Evolutionary conservation across 2,888 invertebrate species (phyloP).

Genomic region (Caenorhabditis sulstoni): DNA sequence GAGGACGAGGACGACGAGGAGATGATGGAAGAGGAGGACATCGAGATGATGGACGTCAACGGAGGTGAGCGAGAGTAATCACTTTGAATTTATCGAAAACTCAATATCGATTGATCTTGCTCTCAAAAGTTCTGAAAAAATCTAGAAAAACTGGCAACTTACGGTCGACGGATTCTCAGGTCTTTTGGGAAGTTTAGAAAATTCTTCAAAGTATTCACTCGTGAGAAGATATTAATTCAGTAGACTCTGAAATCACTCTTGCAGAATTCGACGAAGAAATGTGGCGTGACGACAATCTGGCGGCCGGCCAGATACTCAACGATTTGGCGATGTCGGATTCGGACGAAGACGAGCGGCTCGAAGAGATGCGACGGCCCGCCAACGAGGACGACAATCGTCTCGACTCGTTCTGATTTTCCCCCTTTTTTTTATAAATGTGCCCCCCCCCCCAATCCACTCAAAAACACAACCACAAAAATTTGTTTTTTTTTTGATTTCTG

Average conservation of each 20-base stretch:
- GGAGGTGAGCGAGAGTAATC: constrained; percentile 15
- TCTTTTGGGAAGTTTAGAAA: too few species aligned
- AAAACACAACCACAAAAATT: not conserved
- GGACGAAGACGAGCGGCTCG: constrained; percentile 73
- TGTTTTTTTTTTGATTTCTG: constrained; percentile 1
- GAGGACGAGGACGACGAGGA: constrained; percentile 37
- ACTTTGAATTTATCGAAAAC: too few species aligned
- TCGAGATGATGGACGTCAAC: constrained; percentile 16
- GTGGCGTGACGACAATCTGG: constrained; percentile 36
- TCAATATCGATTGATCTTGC: too few species aligned
- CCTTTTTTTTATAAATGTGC: constrained; percentile 19
- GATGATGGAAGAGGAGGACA: constrained; percentile 26
- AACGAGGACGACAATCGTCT: constrained; percentile 52
- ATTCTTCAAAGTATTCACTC: too few species aligned
- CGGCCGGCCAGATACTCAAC: constrained; percentile 72
- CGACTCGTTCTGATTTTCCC: constrained; percentile 40
- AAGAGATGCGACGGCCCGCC: constrained; percentile 48
- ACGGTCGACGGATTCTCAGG: too few species aligned
- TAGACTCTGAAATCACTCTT: constrained; percentile 1
- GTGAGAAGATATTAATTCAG: too few species aligned
- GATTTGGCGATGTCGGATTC: constrained; percentile 79
- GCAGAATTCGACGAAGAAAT: constrained; percentile 21
- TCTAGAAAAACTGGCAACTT: too few species aligned
- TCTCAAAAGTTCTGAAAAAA: too few species aligned
- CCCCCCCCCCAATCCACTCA: constrained; percentile 22